Percentiles rank a stretch among this genome's conserved stretches.
These are phyloP conservation scores for Champsocephalus esox DNA, from an alignment of 2,797 vertebrate species.

Conservation along the genomic window DNA sequence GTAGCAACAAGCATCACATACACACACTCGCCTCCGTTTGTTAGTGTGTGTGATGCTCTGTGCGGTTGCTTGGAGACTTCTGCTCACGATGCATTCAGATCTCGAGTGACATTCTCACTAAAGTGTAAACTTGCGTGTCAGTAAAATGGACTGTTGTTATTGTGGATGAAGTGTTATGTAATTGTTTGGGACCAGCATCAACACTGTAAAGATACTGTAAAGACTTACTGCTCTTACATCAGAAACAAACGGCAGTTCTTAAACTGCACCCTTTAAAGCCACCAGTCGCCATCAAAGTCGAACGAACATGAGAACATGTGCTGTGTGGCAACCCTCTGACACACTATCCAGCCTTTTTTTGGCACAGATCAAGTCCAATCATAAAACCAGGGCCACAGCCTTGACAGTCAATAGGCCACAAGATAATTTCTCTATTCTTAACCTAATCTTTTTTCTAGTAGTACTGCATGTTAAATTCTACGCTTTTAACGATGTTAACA, in stretches of 20 bases:
- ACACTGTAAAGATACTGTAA: neutral
- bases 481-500: no score
- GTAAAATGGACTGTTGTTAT: neutral
- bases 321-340: neutral
- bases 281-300: neutral
- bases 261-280: neutral
- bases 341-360: neutral
- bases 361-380: neutral
- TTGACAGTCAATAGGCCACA: neutral
- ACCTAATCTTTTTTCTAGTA: neutral
- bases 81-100: slow-evolving; percentile 7
- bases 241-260: neutral
- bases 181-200: neutral
- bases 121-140: slow-evolving; percentile 17
- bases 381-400: neutral
- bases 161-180: slow-evolving; percentile 1
- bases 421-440: neutral
- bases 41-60: slow-evolving; percentile 8
- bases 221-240: neutral
- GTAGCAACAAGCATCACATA: slow-evolving; percentile 50
- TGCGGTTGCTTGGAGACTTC: slow-evolving; percentile 39
- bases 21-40: slow-evolving; percentile 4
- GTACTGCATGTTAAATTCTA: no score
- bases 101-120: slow-evolving; percentile 10
- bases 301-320: neutral